Evolutionary conservation across 1,140 invertebrate genomes (phyloP), one percentile per base, ranked within the genome.

Genomic region (Sipha flava): DNA sequence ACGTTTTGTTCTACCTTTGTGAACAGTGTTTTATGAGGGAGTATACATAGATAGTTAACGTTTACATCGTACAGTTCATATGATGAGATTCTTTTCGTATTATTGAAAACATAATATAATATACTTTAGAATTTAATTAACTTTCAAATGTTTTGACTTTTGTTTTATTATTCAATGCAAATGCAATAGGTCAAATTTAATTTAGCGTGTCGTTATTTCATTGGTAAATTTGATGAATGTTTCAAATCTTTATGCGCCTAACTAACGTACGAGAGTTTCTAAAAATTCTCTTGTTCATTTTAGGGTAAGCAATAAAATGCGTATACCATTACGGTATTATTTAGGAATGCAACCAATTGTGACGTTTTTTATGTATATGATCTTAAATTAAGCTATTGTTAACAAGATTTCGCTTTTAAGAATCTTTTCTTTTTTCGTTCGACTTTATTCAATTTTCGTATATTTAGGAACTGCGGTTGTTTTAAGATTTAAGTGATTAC

Each of bases 391-490:
- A 77, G 52, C 34, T 40, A 21, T 59, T 59, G 73, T 77, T 59
- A 47, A 77, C 73, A 77, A 59, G 73, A 54, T 59, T 77, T 77
- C 26, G 73, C 73, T 77, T 37, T 77, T 77, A 77, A 43, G 49
- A 4, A 43, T 23, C 14, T 75, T 26, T 57, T 54, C 37, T 31
- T 73, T 54, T 26, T 26, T 18, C 49, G 29, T n/a, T 40, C 14
- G n/a, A 16, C 16, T 5, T 12, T 37, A 23, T 43, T 23, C 18
- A 34, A 16, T 43, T 40, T 57, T 23, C 49, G 21, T 77, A 43
- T 77, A 52, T 54, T 37, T 43, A 59, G 26, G 31, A 26, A 29
- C n/a, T 29, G 9, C 6, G 47, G 49, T 23, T 77, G 73, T 77
- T 43, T 57, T 77, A 77, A 59, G 21, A 47, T 70, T 14, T 70